Evolutionary conservation across 2,113 vertebrate genomes (phyloP), one percentile per base, ranked within the genome.

Genomic region (Echinops telfairi): DNA sequence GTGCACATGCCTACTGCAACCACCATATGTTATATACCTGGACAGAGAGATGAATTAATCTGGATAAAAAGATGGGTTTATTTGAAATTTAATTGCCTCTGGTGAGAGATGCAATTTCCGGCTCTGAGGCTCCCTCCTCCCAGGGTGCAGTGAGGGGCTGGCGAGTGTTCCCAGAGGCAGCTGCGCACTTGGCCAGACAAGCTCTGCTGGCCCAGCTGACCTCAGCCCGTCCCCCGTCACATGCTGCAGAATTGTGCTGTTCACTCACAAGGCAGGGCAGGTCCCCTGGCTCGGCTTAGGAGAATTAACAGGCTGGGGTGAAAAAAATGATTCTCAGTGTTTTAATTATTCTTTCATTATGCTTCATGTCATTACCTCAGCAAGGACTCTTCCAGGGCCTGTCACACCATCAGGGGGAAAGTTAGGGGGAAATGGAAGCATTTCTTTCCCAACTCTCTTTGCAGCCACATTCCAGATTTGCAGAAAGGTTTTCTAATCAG

Each of bases 291-390:
- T 93, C 85, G 27, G 7, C 71, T 87, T 77, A 86, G 33, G 43
- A 93, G 66, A 92, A 27, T 95, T 71, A 75, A 90, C 58, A 89
- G 76, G 68, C 94, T 95, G 77, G 94, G 40, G 77, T 96, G 47
- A 14, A 36, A 95, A 94, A 91, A 58, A 78, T 0, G 64, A 83
- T 94, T 96, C 93, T 80, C 73, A 64, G 40, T 82, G 75, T 97
- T 95, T 96, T 97, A 96, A 95, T 97, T 97, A 83, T 88, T 96
- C 33, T 94, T 40, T 91, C 96, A 95, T 92, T 89, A 95, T 60
- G 38, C 33, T 68, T 47, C 17, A 3, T 33, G 60, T 77, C 90
- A 88, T 70, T 94, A 86, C 38, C 86, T 95, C 84, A 84, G 43
- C 2, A 2, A 88, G 81, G 80, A 64, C 80, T 53, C 87, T 89